Percentiles rank a stretch among this genome's conserved stretches.
Conservation (phyloP, 2,113 vertebrate genomes). For the Mugil cephalus region DNA sequence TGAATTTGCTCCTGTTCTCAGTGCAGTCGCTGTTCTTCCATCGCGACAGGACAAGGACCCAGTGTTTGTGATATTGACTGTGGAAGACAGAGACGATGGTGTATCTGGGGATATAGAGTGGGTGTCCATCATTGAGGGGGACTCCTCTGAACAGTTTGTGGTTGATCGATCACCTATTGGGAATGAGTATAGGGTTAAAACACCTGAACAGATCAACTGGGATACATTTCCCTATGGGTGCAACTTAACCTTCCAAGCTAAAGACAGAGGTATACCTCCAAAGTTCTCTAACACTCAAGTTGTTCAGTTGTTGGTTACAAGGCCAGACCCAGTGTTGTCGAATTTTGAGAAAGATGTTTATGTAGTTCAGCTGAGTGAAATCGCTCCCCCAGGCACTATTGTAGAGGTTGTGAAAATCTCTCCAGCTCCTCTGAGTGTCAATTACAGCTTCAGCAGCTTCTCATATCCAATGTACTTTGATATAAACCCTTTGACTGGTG, state of each 20-base stretch:
- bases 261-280: constrained; percentile 92
- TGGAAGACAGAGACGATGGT: constrained; percentile 94
- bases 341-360: constrained; percentile 91
- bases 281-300: constrained; percentile 89
- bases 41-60: constrained; percentile 87
- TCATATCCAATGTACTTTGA: constrained; percentile 89
- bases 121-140: constrained; percentile 92
- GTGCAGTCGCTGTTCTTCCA: constrained; percentile 85
- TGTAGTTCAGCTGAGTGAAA: constrained; percentile 90
- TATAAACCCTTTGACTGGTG: constrained; percentile 91
- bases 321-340: constrained; percentile 76
- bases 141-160: constrained; percentile 91
- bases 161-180: constrained; percentile 88
- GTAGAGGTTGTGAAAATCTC: constrained; percentile 88
- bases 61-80: constrained; percentile 88
- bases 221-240: constrained; percentile 88
- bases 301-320: constrained; percentile 88
- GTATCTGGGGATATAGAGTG: constrained; percentile 94
- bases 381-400: constrained; percentile 92
- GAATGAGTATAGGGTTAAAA: constrained; percentile 92
- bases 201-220: constrained; percentile 88
- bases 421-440: constrained; percentile 86
- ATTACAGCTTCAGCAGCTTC: constrained; percentile 88
- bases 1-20: constrained; percentile 90
- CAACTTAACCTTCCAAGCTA: constrained; percentile 96